Base-by-base conservation (phyloP, 1,140 invertebrate genomes). In the Grapholita molesta region DNA sequence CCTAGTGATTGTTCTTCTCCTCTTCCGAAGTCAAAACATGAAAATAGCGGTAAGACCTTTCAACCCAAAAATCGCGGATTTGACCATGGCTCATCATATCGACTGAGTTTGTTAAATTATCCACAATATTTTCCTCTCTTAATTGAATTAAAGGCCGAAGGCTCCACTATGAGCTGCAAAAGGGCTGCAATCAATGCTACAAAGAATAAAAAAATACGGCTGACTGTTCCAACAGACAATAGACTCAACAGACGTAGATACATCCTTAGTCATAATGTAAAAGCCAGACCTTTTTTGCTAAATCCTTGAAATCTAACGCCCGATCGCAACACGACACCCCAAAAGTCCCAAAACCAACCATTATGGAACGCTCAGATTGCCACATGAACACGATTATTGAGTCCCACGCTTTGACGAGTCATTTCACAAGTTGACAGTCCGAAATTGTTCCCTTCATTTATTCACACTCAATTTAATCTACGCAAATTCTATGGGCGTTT, bases 391-490 rank as follows among this genome's bases (percentile, higher is more conserved):
- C 55, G 3, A 23, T 61, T 30, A 28, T 48, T 0, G 18, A 61
- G 24, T 25, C 55, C 55, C 24, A 25, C 25, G 11, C 23, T 28
- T 61, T 61, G 55, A 61, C 55, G 55, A 12, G 55, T 61, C 55
- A 61, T 61, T 32, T 61, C 25, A 65, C 32, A 21, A 65, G 18
- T 38, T 65, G 33, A 65, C 64, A 65, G 30, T 65, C 64, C 64
- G 33, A 35, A 65, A 35, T 65, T 65, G 64, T 61, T 65, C 33
- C 32, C 30, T 38, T 65, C 64, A 67, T 69, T 65, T 65, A 67
- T 65, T 76, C 71, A 68, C 76, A 70, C 71, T 78, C 76, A 73
- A 78, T 78, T 78, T 72, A 73, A 78, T 78, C 69, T 70, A 33
- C 25, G 28, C 30, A 61, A 65, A 35, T 65, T 65, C 64, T 65